Evolutionary conservation across 1,140 invertebrate species (phyloP).

Genomic region (Drosophila pandora): DNA sequence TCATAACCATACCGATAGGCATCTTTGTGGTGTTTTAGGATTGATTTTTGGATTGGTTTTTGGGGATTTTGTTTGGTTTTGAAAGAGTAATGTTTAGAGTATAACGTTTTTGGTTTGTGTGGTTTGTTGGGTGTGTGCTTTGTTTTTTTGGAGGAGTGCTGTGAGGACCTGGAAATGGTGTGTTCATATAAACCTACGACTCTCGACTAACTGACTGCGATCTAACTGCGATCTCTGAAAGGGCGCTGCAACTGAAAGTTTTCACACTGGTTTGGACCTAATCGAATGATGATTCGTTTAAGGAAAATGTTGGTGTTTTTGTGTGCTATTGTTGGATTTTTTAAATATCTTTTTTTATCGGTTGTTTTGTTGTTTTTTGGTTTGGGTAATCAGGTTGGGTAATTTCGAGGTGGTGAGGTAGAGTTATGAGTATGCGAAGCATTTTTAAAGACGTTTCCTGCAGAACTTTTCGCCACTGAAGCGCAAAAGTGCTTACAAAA

Average conservation of each 20-base stretch:
- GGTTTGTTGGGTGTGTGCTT: conserved; percentile 23
- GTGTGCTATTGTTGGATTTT: conserved; percentile 32
- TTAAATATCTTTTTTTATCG: conserved; percentile 8
- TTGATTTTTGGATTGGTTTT: conserved; percentile 28
- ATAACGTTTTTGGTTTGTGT: conserved; percentile 36
- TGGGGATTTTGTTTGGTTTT: conserved; percentile 16
- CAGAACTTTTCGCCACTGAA: conserved; percentile 59
- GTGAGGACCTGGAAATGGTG: conserved; percentile 36
- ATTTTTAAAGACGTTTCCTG: conserved; percentile 59
- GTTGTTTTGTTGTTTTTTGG: conserved; percentile 13
- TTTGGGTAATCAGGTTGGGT: conserved; percentile 30
- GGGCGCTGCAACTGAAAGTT: conserved; percentile 51
- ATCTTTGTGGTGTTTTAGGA: conserved; percentile 71
- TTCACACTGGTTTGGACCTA: conserved; percentile 26
- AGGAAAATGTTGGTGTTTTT: conserved; percentile 55
- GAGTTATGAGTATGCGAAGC: conserved; percentile 82
- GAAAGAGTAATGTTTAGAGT: conserved; percentile 52
- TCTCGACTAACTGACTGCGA: conserved; percentile 39
- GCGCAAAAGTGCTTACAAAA: conserved; percentile 63
- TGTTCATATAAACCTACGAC: conserved; percentile 32
- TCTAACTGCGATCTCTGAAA: conserved; percentile 29
- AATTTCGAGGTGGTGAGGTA: conserved; percentile 50
- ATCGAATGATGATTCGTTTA: conserved; percentile 29
- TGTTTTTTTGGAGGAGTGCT: conserved; percentile 26
- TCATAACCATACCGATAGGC: conserved; percentile 90